These are phyloP conservation scores for Moxostoma hubbsi DNA, from an alignment of 2,797 vertebrate genomes.

Conservation along the genomic window DNA sequence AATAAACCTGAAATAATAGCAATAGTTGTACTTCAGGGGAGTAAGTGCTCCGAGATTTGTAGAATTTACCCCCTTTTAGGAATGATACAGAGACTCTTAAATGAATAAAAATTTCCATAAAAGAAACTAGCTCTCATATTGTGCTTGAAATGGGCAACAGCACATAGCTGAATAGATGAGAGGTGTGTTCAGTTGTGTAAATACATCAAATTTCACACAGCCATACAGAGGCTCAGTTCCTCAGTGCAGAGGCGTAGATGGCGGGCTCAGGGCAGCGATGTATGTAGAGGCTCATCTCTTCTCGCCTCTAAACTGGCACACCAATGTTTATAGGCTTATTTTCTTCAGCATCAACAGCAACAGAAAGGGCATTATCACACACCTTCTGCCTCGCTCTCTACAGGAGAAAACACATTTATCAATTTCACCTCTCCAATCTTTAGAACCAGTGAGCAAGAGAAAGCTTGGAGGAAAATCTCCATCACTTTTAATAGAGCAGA, in stretches of 20 bases:
- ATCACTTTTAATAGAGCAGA: slow-evolving; percentile 30
- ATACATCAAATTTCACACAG: slow-evolving; percentile 31
- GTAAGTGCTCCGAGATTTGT: background rate
- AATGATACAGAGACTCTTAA: no score
- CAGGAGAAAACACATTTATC: slow-evolving; percentile 44
- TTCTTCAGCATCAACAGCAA: slow-evolving; percentile 41
- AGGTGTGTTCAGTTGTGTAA: slow-evolving; percentile 35
- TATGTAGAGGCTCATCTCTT: slow-evolving; percentile 13
- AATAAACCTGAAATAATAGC: no score
- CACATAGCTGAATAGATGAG: slow-evolving; percentile 15
- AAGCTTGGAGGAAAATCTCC: slow-evolving; percentile 42
- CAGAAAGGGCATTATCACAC: slow-evolving; percentile 35
- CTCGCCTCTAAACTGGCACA: slow-evolving; percentile 22
- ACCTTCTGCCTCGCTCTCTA: slow-evolving; percentile 23
- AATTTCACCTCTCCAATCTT: slow-evolving; percentile 25
- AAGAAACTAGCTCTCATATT: background rate
- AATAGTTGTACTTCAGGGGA: no score
- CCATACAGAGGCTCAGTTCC: no score
- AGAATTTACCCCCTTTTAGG: background rate
- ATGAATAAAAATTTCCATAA: background rate
- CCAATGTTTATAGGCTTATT: slow-evolving; percentile 52
- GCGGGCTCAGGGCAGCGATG: background rate
- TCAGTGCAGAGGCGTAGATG: background rate
- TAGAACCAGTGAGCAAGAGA: slow-evolving; percentile 8
- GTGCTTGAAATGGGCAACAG: background rate